Conservation (phyloP, 2,797 vertebrate genomes). For the Parambassis ranga region DNA sequence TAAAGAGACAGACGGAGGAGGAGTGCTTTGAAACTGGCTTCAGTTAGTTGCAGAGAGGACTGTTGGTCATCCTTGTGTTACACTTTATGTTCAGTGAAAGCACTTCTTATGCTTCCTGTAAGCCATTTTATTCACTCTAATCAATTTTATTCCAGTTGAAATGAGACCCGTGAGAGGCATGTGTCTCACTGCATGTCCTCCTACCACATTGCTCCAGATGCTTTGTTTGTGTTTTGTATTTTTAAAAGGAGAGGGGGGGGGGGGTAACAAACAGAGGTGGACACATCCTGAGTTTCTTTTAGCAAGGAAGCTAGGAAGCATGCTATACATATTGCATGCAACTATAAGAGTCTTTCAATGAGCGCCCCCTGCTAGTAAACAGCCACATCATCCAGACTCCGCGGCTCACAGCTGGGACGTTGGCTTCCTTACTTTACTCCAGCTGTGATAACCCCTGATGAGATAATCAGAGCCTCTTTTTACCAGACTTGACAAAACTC, state of each 20-base stretch:
- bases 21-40: constrained; percentile 5
- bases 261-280: no score
- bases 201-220: not conserved
- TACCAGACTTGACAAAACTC: not conserved
- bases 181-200: not conserved
- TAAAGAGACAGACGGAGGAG: not conserved
- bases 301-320: no score
- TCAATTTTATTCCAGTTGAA: not conserved
- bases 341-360: no score
- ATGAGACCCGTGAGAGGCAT: not conserved
- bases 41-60: not conserved
- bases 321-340: no score
- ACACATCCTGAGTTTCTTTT: not conserved
- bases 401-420: not conserved
- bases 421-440: not conserved
- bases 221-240: not conserved
- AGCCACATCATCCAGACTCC: not conserved
- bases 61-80: not conserved
- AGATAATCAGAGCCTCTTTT: not conserved
- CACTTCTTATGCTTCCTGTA: not conserved
- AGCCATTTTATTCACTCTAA: not conserved
- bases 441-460: not conserved
- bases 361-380: not conserved
- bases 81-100: not conserved
- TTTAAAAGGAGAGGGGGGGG: no score